Conservation (phyloP, 2,113 vertebrate genomes). For the Paradoxurus hermaphroditus region DNA sequence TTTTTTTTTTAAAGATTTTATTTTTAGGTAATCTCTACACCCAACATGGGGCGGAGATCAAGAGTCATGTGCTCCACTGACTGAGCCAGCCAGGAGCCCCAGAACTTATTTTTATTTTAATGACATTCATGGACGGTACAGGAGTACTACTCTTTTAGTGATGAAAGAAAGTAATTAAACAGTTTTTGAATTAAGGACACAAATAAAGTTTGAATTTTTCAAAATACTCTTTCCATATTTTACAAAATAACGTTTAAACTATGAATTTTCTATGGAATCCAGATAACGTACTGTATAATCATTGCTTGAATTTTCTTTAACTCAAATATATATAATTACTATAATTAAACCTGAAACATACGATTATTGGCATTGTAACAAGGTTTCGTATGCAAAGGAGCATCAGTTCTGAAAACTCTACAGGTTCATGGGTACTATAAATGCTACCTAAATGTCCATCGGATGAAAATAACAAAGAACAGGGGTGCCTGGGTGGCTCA, state of each 20-base stretch:
- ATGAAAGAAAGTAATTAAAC: conserved; percentile 9
- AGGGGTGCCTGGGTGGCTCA: too few relatives aligned
- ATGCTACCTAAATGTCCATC: background rate
- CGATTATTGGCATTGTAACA: background rate
- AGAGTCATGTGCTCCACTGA: background rate
- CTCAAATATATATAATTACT: background rate
- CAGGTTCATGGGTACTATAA: background rate
- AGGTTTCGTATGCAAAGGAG: background rate
- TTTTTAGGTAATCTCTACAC: background rate
- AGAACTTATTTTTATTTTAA: background rate
- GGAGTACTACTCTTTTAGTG: background rate
- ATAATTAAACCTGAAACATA: background rate
- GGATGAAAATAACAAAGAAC: background rate
- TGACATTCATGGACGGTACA: background rate
- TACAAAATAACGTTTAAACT: background rate
- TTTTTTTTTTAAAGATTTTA: background rate
- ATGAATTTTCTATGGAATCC: background rate
- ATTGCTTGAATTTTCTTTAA: background rate
- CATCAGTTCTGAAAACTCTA: background rate
- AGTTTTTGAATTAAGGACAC: conserved; percentile 14
- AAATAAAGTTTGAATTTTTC: background rate
- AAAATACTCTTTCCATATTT: conserved; percentile 6
- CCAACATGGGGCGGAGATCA: background rate
- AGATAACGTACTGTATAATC: background rate
- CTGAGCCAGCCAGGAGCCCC: background rate